These are phyloP conservation scores for Nemotelus nigrinus DNA, from an alignment of 2,888 invertebrate genomes.

Conservation along the genomic window DNA sequence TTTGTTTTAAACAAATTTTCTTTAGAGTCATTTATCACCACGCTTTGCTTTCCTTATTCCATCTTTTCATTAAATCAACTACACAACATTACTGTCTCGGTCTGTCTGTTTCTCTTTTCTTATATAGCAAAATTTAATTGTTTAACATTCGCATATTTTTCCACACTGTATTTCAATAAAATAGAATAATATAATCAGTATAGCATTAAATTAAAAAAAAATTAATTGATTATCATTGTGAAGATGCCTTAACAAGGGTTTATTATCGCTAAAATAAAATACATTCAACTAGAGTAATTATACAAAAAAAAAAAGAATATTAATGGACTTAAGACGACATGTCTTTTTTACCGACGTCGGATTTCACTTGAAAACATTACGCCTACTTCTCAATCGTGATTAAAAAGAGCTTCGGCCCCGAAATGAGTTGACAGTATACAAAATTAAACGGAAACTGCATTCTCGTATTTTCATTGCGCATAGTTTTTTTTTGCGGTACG, in stretches of 20 bases:
- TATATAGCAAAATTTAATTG: slow-evolving; percentile 4
- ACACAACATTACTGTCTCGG: slow-evolving; percentile 16
- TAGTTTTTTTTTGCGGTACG: neutral
- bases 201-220: slow-evolving; percentile 19
- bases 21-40: slow-evolving; percentile 35
- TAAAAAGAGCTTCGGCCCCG: neutral
- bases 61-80: neutral
- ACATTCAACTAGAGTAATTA: slow-evolving; percentile 30
- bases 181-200: slow-evolving; percentile 13
- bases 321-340: neutral
- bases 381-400: no score
- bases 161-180: slow-evolving; percentile 10
- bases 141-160: neutral
- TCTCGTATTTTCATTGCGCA: neutral
- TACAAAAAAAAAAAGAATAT: slow-evolving; percentile 7
- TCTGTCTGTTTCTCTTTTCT: neutral
- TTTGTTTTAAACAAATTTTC: slow-evolving; percentile 35
- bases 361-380: slow-evolving; percentile 12
- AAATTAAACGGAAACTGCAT: no score
- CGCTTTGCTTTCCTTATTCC: slow-evolving; percentile 3
- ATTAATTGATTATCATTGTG: neutral
- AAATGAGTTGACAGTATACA: no score
- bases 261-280: slow-evolving; percentile 39
- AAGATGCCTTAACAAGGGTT: slow-evolving; percentile 15
- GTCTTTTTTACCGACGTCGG: slow-evolving; percentile 37